phyloP scores from a whole-genome alignment of 1,140 invertebrate genomes.

The Micrasema minimum region DNA sequence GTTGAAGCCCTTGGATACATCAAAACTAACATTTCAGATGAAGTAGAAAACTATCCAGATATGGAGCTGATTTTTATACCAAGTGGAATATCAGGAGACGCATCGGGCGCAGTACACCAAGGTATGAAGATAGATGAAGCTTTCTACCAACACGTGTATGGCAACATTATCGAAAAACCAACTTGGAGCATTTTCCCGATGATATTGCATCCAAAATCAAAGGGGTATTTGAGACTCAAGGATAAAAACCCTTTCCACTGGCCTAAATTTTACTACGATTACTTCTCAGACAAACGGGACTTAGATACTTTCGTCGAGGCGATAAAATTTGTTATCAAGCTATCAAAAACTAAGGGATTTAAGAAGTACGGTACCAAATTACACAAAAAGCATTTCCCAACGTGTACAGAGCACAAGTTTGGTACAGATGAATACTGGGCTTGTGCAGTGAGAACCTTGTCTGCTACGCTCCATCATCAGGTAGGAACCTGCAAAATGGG shows the following conservation, averaged over 20 bases:
- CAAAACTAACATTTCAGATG: slow-evolving; percentile 69
- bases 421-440: slow-evolving; percentile 67
- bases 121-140: slow-evolving; percentile 69
- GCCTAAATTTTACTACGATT: slow-evolving; percentile 51
- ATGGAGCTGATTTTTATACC: slow-evolving; percentile 72
- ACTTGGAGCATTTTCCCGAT: slow-evolving; percentile 58
- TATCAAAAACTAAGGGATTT: slow-evolving; percentile 55
- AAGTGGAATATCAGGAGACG: slow-evolving; percentile 71
- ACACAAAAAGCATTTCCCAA: slow-evolving; percentile 61
- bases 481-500: slow-evolving; percentile 75
- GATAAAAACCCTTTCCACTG: slow-evolving; percentile 78
- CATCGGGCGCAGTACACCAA: slow-evolving; percentile 69
- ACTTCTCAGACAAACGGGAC: slow-evolving; percentile 56
- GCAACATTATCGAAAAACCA: slow-evolving; percentile 62
- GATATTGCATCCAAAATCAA: slow-evolving; percentile 78
- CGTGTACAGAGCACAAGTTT: slow-evolving; percentile 60
- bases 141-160: slow-evolving; percentile 69
- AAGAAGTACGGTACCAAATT: slow-evolving; percentile 60
- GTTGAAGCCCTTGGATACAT: slow-evolving; percentile 69
- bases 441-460: slow-evolving; percentile 61
- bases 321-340: slow-evolving; percentile 57
- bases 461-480: slow-evolving; percentile 66
- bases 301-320: slow-evolving; percentile 59
- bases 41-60: slow-evolving; percentile 69
- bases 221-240: slow-evolving; percentile 74